phyloP scores from a whole-genome alignment of 2,797 vertebrate genomes.

The Sorex maritimensis region DNA sequence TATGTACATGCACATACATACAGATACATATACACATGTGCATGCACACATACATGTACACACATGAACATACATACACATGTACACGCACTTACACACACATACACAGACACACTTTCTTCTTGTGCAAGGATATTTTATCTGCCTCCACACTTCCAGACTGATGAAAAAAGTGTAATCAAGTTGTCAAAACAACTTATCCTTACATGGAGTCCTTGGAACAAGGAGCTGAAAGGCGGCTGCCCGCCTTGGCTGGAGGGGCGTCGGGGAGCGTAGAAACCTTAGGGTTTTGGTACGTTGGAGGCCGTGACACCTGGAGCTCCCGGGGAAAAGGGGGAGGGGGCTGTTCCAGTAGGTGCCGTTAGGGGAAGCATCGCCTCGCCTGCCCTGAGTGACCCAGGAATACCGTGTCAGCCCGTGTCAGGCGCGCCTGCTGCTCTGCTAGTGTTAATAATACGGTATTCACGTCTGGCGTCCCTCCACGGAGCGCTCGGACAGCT shows the following conservation, averaged over 20 bases:
- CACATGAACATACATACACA: too few species aligned
- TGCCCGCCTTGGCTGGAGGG: too few species aligned
- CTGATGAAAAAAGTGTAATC: neutral
- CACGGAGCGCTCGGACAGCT: too few species aligned
- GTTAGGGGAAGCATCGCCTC: constrained; percentile 70
- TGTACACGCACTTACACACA: neutral
- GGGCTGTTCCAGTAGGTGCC: constrained; percentile 59
- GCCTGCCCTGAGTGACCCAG: constrained; percentile 16
- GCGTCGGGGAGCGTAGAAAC: too few species aligned
- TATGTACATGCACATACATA: too few species aligned
- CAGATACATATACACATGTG: too few species aligned
- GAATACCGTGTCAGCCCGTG: constrained; percentile 31
- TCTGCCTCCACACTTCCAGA: neutral
- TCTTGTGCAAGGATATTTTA: constrained; percentile 38
- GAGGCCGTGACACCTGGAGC: neutral
- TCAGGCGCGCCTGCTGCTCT: constrained; percentile 28
- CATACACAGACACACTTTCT: neutral
- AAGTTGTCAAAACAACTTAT: constrained; percentile 13
- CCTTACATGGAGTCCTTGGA: neutral
- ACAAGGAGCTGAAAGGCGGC: too few species aligned
- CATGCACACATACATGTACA: too few species aligned
- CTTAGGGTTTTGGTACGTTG: too few species aligned
- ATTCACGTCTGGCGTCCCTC: neutral
- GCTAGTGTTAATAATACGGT: constrained; percentile 16
- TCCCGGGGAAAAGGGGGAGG: constrained; percentile 70